phyloP scores from a whole-genome alignment of 2,888 invertebrate genomes.

The Anarsia innoxiella region DNA sequence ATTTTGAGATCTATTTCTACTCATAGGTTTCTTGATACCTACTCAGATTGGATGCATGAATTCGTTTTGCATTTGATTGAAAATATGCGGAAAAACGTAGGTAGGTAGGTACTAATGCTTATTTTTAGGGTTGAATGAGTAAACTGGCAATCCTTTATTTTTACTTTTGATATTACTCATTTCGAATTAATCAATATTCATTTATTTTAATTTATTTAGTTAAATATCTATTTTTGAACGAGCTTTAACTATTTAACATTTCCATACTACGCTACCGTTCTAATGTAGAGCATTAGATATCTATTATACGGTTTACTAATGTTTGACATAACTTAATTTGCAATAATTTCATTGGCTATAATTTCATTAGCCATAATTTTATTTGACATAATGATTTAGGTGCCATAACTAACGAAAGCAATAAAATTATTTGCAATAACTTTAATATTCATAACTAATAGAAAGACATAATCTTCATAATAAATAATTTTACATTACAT shows the following conservation, averaged over 20 bases:
- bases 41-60: too few species aligned
- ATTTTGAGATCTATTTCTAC: slow-evolving; percentile 38
- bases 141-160: too few species aligned
- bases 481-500: too few species aligned
- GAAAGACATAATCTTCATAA: too few species aligned
- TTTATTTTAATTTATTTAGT: not conserved
- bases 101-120: not conserved
- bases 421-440: not conserved
- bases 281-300: not conserved
- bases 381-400: too few species aligned
- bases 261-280: not conserved
- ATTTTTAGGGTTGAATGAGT: not conserved
- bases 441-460: too few species aligned
- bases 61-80: not conserved
- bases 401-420: too few species aligned
- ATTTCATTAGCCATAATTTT: too few species aligned
- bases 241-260: not conserved
- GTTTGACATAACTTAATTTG: not conserved
- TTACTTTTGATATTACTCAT: not conserved
- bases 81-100: not conserved
- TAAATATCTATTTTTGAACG: not conserved
- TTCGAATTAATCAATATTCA: not conserved
- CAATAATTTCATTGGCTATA: too few species aligned
- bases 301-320: not conserved
- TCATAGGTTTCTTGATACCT: too few species aligned